Base-by-base conservation (phyloP, 2,888 invertebrate genomes). In the Bhutanitis thaidina region DNA sequence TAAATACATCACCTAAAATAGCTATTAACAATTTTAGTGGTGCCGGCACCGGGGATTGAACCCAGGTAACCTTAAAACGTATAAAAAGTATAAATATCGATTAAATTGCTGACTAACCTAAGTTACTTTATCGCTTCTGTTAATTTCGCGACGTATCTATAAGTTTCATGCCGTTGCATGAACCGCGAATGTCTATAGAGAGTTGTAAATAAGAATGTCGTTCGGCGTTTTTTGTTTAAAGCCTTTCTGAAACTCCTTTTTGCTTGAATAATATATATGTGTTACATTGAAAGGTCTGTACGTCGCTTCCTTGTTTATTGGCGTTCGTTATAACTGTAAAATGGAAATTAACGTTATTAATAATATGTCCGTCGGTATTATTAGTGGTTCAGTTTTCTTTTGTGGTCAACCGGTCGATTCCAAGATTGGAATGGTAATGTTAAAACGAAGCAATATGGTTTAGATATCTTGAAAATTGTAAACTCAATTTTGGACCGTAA, bases 181-280 rank as follows among this genome's bases (percentile, higher is more conserved):
- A 20, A 9, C n/a, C 38, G 35, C 57, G 69, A 73, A 75, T 75
- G 75, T 82, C 77, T 77, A 80, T 80, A 83, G 82, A 82, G 83
- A 85, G 82, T 80, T 79, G 77, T 77, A 76, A 76, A 64, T 66
- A 79, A 77, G 83, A 85, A 86, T 86, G 85, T 80, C 82, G 80
- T 71, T 64, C 71, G 67, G 56, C 64, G 67, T 66, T 85, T 83
- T 86, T 79, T 76, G 74, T 67, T 66, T 66, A 57, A 59, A 62
- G 54, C 56, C 49, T 56, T 54, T 46, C 32, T 37, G 51, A 51
- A 51, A 46, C 51, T 46, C 63, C 67, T 68, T 63, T 59, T 61
- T 55, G 57, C 43, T 51, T 53, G 55, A 45, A 46, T 57, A 53
- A 54, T 54, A 51, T 48, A 45, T 52, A 50, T 56, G 53, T 53